phyloP scores from a whole-genome alignment of 2,888 invertebrate species.

The Oscheius sp. region DNA sequence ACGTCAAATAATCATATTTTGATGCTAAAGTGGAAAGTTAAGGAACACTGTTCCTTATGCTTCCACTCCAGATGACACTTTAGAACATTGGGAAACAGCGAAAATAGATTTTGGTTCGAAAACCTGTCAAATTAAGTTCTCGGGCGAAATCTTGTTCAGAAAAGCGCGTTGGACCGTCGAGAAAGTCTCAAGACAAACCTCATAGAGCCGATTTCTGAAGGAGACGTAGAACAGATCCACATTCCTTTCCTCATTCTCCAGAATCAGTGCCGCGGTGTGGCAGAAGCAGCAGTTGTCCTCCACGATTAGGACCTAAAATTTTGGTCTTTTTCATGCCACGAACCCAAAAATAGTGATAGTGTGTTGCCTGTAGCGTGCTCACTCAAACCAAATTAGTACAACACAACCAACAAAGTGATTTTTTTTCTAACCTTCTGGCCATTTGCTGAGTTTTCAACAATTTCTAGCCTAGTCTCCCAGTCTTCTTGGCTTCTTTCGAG shows the following conservation, averaged over 20 bases:
- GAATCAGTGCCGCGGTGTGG: constrained; percentile 86
- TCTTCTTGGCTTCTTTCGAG: constrained; percentile 8
- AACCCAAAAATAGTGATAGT: not conserved
- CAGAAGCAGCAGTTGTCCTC: constrained; percentile 91
- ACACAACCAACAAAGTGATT: constrained; percentile 1
- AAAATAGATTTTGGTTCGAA: no score
- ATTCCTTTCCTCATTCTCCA: constrained; percentile 82
- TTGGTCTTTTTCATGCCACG: not conserved
- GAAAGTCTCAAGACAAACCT: constrained; percentile 77
- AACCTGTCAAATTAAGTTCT: no score
- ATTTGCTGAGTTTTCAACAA: not conserved
- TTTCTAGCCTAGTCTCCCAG: not conserved
- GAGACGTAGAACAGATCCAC: constrained; percentile 88
- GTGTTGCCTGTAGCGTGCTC: not conserved
- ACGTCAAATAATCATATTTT: no score
- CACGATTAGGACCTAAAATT: constrained; percentile 77
- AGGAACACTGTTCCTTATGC: no score
- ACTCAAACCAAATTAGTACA: not conserved
- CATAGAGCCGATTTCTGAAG: constrained; percentile 87
- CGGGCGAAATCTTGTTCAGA: not conserved
- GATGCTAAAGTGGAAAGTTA: no score
- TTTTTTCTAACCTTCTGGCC: constrained; percentile 6
- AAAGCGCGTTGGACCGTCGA: not conserved
- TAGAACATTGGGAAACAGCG: no score
- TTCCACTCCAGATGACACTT: no score